Evolutionary conservation across 2,888 invertebrate genomes (phyloP).

Genomic region (Cyaniris semiargus): DNA sequence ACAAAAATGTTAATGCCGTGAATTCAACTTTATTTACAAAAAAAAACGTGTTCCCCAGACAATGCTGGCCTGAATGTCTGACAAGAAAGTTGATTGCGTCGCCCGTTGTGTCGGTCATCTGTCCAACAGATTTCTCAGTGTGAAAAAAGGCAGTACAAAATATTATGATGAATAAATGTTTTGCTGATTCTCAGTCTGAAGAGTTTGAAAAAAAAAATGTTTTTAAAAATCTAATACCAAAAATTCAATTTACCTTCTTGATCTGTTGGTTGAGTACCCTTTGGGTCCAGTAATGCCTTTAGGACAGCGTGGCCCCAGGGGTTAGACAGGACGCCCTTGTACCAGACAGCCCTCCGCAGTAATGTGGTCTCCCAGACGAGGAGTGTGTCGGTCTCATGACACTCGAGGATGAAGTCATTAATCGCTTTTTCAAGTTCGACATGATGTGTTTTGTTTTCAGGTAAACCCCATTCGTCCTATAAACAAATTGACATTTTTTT

Average conservation of each 20-base stretch:
- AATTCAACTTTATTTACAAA: too few relatives aligned
- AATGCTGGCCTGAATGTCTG: slow-evolving; percentile 1
- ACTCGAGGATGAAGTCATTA: slow-evolving; percentile 58
- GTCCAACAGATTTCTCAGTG: too few relatives aligned
- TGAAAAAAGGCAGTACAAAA: too few relatives aligned
- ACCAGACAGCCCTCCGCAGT: slow-evolving; percentile 80
- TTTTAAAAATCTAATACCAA: too few relatives aligned
- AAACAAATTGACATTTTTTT: slow-evolving; percentile 1
- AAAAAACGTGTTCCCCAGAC: too few relatives aligned
- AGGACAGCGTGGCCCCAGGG: slow-evolving; percentile 81
- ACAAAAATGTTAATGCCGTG: too few relatives aligned
- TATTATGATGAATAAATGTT: too few relatives aligned
- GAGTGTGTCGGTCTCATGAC: slow-evolving; percentile 58
- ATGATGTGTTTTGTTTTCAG: slow-evolving; percentile 59
- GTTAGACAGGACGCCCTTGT: slow-evolving; percentile 69
- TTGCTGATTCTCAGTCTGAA: too few relatives aligned
- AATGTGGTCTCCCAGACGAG: slow-evolving; percentile 63
- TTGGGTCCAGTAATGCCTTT: slow-evolving; percentile 76
- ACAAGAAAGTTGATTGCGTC: background rate
- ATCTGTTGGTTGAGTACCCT: slow-evolving; percentile 69
- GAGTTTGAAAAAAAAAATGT: too few relatives aligned
- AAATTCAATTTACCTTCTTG: slow-evolving; percentile 53
- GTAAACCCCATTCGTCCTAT: slow-evolving; percentile 69
- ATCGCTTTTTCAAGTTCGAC: slow-evolving; percentile 56
- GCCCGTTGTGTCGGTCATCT: too few relatives aligned